Conservation (phyloP, 1,140 invertebrate genomes). For the Adelges cooleyi region DNA sequence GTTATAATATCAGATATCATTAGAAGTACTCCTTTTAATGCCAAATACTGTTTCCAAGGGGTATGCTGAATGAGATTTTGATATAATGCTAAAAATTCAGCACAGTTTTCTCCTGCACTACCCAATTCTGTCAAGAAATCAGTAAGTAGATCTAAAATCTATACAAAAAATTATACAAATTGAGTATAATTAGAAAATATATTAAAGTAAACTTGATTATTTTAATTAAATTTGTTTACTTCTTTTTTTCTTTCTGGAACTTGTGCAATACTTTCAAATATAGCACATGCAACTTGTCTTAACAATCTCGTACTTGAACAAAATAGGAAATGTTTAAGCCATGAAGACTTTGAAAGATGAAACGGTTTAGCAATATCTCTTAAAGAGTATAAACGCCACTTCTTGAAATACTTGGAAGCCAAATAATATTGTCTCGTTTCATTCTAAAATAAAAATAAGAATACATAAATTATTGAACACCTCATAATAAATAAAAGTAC, state of each 20-base stretch:
- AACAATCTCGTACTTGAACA: conserved; percentile 80
- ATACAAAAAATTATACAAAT: background rate
- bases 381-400: conserved; percentile 45
- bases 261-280: conserved; percentile 71
- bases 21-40: conserved; percentile 70
- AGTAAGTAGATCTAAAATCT: conserved; percentile 75
- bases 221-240: conserved; percentile 38
- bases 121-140: conserved; percentile 76
- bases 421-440: conserved; percentile 43
- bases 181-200: background rate
- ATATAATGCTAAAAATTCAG: conserved; percentile 81
- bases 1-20: conserved; percentile 77
- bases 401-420: conserved; percentile 62
- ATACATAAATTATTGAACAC: background rate
- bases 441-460: conserved; percentile 31
- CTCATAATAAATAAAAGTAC: background rate
- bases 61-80: conserved; percentile 68
- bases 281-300: conserved; percentile 74
- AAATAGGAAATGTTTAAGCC: conserved; percentile 81
- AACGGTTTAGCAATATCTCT: conserved; percentile 37
- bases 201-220: no score
- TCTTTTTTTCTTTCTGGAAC: conserved; percentile 57
- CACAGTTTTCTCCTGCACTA: conserved; percentile 73
- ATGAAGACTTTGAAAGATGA: conserved; percentile 51
- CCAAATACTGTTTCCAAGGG: conserved; percentile 88